Evolutionary conservation across 2,888 invertebrate species (phyloP).

Genomic region (Agonopterix subpropinquella): DNA sequence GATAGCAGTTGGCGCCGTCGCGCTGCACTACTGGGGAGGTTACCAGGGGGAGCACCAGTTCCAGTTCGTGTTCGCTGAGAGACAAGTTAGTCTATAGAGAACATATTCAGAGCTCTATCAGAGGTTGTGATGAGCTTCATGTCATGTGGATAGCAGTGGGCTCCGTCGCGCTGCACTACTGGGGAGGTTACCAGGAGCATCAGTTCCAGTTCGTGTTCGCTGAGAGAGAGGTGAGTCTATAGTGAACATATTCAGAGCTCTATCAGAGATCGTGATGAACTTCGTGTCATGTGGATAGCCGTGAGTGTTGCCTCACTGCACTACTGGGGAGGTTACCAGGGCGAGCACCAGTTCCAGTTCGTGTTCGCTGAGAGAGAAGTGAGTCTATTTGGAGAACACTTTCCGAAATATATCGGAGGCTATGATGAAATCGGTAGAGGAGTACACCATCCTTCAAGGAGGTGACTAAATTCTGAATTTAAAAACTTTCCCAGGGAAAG

Average conservation of each 20-base stretch:
- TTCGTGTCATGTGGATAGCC: conserved; percentile 89
- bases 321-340: conserved; percentile 92
- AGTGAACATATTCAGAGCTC: conserved; percentile 5
- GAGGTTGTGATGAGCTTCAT: conserved; percentile 93
- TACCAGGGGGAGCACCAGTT: conserved; percentile 88
- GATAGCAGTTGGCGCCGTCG: conserved; percentile 89
- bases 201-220: conserved; percentile 83
- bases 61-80: conserved; percentile 82
- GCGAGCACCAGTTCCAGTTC: conserved; percentile 84
- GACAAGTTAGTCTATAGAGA: conserved; percentile 77
- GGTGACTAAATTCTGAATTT: too few relatives aligned
- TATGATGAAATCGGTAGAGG: too few relatives aligned
- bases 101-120: conserved; percentile 79
- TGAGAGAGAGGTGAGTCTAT: conserved; percentile 78
- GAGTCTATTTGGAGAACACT: neutral
- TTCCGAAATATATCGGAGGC: too few relatives aligned
- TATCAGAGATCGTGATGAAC: conserved; percentile 91
- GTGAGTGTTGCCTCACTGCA: conserved; percentile 91
- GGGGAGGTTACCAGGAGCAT: conserved; percentile 91
- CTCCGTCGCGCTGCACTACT: conserved; percentile 91
- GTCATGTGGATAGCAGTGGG: conserved; percentile 90
- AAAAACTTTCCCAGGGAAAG: too few relatives aligned
- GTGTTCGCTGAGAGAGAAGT: conserved; percentile 85
- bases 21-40: conserved; percentile 92
- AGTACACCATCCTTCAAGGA: too few relatives aligned